Base-by-base conservation (phyloP, 2,113 vertebrate genomes). In the Buteo buteo region DNA sequence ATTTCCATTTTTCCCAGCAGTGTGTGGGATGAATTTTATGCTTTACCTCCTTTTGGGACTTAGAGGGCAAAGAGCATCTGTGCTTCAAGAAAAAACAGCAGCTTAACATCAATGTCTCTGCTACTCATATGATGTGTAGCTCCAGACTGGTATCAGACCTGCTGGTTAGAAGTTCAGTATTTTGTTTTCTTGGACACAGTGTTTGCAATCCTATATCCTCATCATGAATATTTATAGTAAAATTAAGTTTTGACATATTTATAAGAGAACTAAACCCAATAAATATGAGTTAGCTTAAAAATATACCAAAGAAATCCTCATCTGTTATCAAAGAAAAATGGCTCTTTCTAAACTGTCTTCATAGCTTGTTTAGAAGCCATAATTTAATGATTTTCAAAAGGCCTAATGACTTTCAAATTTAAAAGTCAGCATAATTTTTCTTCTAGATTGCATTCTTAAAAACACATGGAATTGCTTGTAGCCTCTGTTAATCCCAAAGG, bases 101-200 rank as follows among this genome's bases (percentile, higher is more conserved):
- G 12, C 18, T 72, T 57, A 36, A 14, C 49, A 16, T 54, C 47
- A n/a, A 3, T 50, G 32, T 50, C 29, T 76, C 25, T 67, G 5
- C 38, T 79, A 52, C 14, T 52, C 25, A 16, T 11, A 4, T 5
- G 16, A 31, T 0, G 0, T 7, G 8, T 42, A 42, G 20, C 38
- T 93, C 25, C 34, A 71, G 40, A 52, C 0, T 52, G 24, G 3
- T 59, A 15, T 34, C 29, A 58, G 79, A 34, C 10, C 26, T 74
- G 31, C 28, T 86, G 38, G 11, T 54, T 66, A 57, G 40, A 66
- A 77, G 45, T 44, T 77, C 24, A 55, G 10, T 20, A 6, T 69
- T 79, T 73, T 45, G 13, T 45, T 66, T 71, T 89, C 47, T 32
- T 83, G 6, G 28, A 47, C 7, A 26, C 6, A 17, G 13, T 52